Conservation (phyloP, 2,113 vertebrate genomes). For the Centropus unirufus region DNA sequence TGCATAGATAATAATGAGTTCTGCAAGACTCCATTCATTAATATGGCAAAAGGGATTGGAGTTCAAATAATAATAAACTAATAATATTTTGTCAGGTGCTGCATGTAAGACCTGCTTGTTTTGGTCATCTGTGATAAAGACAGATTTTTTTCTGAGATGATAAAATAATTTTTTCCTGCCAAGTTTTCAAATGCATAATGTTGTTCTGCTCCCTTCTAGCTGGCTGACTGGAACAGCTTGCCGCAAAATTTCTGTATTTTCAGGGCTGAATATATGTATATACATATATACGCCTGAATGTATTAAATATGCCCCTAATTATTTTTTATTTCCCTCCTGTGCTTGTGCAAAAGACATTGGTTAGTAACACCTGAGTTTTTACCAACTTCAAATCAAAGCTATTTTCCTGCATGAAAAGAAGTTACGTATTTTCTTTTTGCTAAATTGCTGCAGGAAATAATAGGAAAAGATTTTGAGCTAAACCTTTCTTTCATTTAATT, state of each 20-base stretch:
- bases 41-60: background rate
- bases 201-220: constrained; percentile 45
- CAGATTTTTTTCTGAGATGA: background rate
- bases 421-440: background rate
- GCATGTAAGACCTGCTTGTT: background rate
- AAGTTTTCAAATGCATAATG: background rate
- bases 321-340: constrained; percentile 5
- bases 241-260: constrained; percentile 34
- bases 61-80: background rate
- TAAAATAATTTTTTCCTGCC: background rate
- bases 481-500: constrained; percentile 56
- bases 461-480: constrained; percentile 4
- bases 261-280: no score
- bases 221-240: constrained; percentile 44
- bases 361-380: constrained; percentile 1
- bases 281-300: no score
- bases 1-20: background rate
- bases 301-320: constrained; percentile 7
- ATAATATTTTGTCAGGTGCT: background rate
- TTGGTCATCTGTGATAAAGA: background rate
- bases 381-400: constrained; percentile 1
- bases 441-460: constrained; percentile 29
- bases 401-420: background rate
- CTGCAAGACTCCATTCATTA: background rate
- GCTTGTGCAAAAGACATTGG: background rate